Conservation (phyloP, 1,140 invertebrate genomes). For the Aphelenchoides besseyi region DNA sequence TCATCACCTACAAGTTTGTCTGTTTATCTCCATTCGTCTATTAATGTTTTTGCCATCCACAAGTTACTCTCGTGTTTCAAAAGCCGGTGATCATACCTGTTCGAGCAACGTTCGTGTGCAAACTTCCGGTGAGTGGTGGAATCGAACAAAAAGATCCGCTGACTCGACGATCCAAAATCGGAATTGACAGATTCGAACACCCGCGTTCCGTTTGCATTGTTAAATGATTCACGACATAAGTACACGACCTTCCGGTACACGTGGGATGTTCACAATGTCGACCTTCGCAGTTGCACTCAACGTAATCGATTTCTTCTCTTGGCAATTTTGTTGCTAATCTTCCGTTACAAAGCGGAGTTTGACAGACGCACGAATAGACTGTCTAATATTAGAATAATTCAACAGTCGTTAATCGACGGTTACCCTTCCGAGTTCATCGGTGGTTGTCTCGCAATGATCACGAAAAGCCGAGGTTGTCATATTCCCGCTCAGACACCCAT, state of each 20-base stretch:
- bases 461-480: not conserved
- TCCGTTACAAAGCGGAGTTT: not conserved
- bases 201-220: conserved; percentile 7
- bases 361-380: not conserved
- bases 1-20: too few relatives aligned
- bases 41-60: too few relatives aligned
- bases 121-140: not conserved
- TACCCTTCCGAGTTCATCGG: conserved; percentile 3
- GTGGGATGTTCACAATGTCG: not conserved
- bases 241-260: not conserved
- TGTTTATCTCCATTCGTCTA: too few relatives aligned
- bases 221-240: not conserved
- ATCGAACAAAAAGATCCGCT: not conserved
- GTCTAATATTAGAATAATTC: not conserved
- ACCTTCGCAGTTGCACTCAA: conserved; percentile 13
- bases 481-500: not conserved
- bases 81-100: too few relatives aligned
- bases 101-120: conserved; percentile 6
- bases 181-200: not conserved
- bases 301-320: not conserved
- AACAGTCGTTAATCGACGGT: not conserved
- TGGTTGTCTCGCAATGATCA: conserved; percentile 4
- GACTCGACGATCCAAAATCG: not conserved
- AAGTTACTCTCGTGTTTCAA: too few relatives aligned
- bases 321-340: not conserved